These are phyloP conservation scores for Hydractinia echinata DNA, from an alignment of 30 jellyfish, hydroid and myxozoan species.

Conservation along the genomic window DNA sequence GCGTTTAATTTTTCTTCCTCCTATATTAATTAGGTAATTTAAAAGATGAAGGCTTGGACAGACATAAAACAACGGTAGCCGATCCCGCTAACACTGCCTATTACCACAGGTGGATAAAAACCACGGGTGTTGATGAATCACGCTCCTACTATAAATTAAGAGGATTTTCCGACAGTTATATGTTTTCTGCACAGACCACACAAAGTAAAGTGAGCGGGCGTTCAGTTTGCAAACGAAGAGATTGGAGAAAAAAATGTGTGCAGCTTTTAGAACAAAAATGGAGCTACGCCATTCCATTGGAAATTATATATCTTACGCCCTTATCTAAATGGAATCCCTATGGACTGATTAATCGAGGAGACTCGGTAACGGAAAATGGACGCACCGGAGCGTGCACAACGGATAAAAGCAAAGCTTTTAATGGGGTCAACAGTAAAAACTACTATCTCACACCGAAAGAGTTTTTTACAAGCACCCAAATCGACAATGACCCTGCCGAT, in stretches of 20 bases:
- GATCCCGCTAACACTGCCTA: slow-evolving; percentile 36
- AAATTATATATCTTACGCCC: slow-evolving; percentile 65
- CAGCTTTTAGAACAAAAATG: slow-evolving; percentile 39
- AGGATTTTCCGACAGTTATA: slow-evolving; percentile 54
- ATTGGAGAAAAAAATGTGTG: slow-evolving; percentile 30
- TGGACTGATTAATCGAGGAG: slow-evolving; percentile 40
- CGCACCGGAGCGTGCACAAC: slow-evolving; percentile 49
- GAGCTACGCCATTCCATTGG: slow-evolving; percentile 71
- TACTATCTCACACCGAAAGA: slow-evolving; percentile 55
- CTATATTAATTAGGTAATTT: slow-evolving; percentile 18
- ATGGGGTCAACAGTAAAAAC: slow-evolving; percentile 48
- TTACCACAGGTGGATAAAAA: slow-evolving; percentile 38
- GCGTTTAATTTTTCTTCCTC: background rate
- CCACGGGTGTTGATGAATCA: slow-evolving; percentile 49
- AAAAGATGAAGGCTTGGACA: slow-evolving; percentile 2
- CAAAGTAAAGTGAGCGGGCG: slow-evolving; percentile 38
- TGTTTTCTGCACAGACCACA: slow-evolving; percentile 59
- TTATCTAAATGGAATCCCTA: slow-evolving; percentile 60
- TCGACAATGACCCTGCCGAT: slow-evolving; percentile 59
- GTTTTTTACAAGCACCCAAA: slow-evolving; percentile 50
- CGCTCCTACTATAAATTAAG: slow-evolving; percentile 30
- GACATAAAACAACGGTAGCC: background rate
- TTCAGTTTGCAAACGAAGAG: slow-evolving; percentile 18
- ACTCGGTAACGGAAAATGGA: slow-evolving; percentile 45
- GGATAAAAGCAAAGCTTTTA: slow-evolving; percentile 36